Base-by-base conservation (phyloP, 2,888 invertebrate genomes). In the Cataglyphis altisquamis region DNA sequence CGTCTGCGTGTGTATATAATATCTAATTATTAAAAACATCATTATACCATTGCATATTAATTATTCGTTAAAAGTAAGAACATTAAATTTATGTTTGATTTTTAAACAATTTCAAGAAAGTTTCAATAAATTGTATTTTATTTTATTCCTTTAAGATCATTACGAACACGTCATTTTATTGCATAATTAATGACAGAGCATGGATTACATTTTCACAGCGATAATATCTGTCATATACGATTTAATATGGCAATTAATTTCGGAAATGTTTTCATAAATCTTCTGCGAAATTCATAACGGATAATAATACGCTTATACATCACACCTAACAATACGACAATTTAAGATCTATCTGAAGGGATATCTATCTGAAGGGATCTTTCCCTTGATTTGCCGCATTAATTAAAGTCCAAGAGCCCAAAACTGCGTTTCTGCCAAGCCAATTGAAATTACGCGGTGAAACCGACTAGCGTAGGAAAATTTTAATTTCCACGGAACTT, bases 401-500 rank as follows among this genome's bases (percentile, higher is more conserved):
- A 80, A 80, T 80, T 80, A 78, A 78, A 78, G 45, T 72, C 72
- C 72, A n/a, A 72, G 36, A 45, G 72, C 60, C 60, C 18, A 60
- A 60, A 48, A 25, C 32, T 18, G 60, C 78, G 41, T 78, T 72
- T 72, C 60, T 57, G 72, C 60, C 78, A 32, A 70, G 60, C 70
- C 60, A 80, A 72, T 72, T 80, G 78, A 72, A 72, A 72, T 80
- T 72, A 72, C 73, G 78, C 45, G 60, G 45, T 41, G 36, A 45
- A 80, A 70, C 72, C 21, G 72, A 32, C 70, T 60, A 60, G 60
- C 21, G 21, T 21, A n/a, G 41, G 68, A 41, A 80, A 80, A 80
- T 80, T 80, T 80, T 80, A 80, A 80, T 80, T 72, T 62, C 78
- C 60, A 72, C 57, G n/a, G 62, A 80, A 80, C 78, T 80, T 80